Percentiles rank a stretch among this genome's conserved stretches.
Evolutionary conservation across 2,113 vertebrate species (phyloP).

Genomic region (Pteropus alecto): DNA sequence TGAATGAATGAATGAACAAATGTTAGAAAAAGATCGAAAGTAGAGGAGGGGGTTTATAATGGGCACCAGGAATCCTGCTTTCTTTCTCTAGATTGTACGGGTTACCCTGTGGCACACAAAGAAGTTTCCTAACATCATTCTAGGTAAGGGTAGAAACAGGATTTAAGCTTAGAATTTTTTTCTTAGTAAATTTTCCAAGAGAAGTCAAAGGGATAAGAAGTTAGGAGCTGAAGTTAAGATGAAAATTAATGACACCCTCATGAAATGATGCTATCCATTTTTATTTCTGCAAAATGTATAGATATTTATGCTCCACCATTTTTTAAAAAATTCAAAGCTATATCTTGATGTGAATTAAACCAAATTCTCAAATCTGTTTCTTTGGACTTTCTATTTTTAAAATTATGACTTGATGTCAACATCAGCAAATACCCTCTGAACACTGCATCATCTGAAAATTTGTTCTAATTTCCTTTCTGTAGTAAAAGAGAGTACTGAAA

Average conservation of each 20-base stretch:
- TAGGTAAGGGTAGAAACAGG: neutral
- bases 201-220: neutral
- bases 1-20: neutral
- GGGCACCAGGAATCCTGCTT: neutral
- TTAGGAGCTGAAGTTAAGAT: neutral
- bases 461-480: neutral
- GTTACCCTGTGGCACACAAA: neutral
- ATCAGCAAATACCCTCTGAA: neutral
- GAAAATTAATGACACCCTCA: neutral
- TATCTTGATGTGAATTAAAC: neutral
- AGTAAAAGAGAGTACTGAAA: neutral
- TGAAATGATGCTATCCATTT: neutral
- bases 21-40: neutral
- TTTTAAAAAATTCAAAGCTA: neutral
- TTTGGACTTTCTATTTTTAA: constrained; percentile 19
- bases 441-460: neutral
- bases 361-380: neutral
- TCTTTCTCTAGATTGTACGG: neutral
- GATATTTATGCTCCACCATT: neutral
- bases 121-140: neutral
- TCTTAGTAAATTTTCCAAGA: neutral
- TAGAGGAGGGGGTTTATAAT: neutral
- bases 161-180: constrained; percentile 11
- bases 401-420: neutral
- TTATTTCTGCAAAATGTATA: neutral